A percentile compares a stretch with the other conserved stretches of the same genome.
Evolutionary conservation across 2,888 invertebrate species (phyloP).

Genomic region (Trachelus tabidus): DNA sequence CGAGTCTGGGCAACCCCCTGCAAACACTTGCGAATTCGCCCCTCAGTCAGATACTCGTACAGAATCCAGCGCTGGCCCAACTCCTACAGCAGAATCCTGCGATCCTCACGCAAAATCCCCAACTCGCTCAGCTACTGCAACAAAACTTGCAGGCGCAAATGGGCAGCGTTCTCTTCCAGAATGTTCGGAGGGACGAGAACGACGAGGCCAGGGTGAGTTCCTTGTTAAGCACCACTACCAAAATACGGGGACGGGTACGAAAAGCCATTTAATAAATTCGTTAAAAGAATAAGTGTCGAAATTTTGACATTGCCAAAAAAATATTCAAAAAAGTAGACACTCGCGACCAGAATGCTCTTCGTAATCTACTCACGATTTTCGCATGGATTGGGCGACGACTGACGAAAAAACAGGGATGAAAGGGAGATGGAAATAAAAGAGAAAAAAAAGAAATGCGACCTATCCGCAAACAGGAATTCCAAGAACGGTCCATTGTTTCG

Average conservation of each 20-base stretch:
- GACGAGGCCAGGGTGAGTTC: slow-evolving; percentile 59
- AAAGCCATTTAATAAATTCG: background rate
- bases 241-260: background rate
- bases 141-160: slow-evolving; percentile 63
- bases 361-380: background rate
- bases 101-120: slow-evolving; percentile 59
- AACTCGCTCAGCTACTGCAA: slow-evolving; percentile 60
- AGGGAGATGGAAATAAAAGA: background rate
- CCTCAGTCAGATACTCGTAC: slow-evolving; percentile 57
- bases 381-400: background rate
- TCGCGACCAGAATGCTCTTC: background rate
- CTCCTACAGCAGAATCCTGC: slow-evolving; percentile 61
- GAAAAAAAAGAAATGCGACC: background rate
- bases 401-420: background rate
- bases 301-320: background rate
- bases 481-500: slow-evolving; percentile 42
- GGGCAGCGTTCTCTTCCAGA: slow-evolving; percentile 57
- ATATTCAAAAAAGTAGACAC: background rate
- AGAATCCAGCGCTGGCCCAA: slow-evolving; percentile 61
- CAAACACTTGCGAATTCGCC: slow-evolving; percentile 49
- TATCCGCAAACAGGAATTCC: slow-evolving; percentile 22
- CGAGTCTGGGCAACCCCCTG: slow-evolving; percentile 41
- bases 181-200: slow-evolving; percentile 48
- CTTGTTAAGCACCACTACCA: background rate
- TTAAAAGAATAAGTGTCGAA: background rate